Conservation (phyloP, 2,113 vertebrate genomes). For the Alexandromys fortis region DNA sequence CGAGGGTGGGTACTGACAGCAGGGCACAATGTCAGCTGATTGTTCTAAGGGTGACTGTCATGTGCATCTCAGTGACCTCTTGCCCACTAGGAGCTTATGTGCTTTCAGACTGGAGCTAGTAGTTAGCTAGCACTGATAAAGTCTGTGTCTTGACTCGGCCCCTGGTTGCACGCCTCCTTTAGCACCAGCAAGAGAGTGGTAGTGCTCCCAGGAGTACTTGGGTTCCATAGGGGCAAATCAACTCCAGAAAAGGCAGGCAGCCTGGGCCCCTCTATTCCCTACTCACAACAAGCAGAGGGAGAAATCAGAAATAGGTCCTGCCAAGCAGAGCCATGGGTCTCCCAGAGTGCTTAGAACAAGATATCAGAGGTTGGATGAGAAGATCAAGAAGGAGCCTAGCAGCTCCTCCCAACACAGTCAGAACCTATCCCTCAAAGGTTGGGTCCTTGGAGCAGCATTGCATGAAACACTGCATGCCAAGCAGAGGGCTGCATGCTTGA, state of each 20-base stretch:
- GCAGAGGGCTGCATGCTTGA: not conserved
- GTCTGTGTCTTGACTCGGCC: not conserved
- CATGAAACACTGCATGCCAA: not conserved
- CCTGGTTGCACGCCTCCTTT: accelerated
- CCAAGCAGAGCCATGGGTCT: not conserved
- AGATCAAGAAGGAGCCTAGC: not conserved
- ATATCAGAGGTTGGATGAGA: not conserved
- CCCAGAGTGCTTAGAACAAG: not conserved
- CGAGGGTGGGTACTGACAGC: too few relatives aligned
- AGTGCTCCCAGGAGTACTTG: not conserved
- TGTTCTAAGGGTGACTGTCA: not conserved
- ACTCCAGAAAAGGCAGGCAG: not conserved
- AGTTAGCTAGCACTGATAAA: too few relatives aligned
- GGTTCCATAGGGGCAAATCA: not conserved
- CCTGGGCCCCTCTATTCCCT: not conserved
- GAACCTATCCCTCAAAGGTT: not conserved
- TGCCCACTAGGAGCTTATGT: accelerated
- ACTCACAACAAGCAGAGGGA: not conserved
- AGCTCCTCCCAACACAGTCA: accelerated
- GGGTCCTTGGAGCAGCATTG: not conserved
- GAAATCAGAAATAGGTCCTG: not conserved
- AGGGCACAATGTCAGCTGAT: not conserved
- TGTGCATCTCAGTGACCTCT: not conserved
- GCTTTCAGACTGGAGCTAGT: too few relatives aligned
- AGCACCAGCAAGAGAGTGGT: not conserved